Conservation (phyloP, 2,888 invertebrate genomes). For the Eupithecia tripunctaria region DNA sequence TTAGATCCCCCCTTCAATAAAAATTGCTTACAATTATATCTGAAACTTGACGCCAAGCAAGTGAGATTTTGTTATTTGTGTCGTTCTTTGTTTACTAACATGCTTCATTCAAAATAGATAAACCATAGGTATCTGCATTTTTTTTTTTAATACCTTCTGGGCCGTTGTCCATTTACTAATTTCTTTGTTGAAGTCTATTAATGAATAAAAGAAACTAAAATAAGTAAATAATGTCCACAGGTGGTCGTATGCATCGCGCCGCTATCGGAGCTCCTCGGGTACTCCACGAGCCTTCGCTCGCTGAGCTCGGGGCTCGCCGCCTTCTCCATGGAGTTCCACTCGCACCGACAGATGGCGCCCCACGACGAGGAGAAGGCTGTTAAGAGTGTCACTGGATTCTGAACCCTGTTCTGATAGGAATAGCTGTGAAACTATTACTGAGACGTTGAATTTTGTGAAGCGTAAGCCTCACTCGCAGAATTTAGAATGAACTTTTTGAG, state of each 20-base stretch:
- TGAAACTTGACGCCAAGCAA: too few species aligned
- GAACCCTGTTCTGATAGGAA: background rate
- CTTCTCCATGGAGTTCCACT: constrained; percentile 94
- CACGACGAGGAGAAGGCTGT: constrained; percentile 88
- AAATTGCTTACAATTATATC: too few species aligned
- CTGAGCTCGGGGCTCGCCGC: constrained; percentile 95
- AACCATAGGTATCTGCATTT: too few species aligned
- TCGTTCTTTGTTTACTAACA: too few species aligned
- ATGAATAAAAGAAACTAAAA: background rate
- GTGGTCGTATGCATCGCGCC: constrained; percentile 90
- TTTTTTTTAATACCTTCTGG: too few species aligned
- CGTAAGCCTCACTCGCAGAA: background rate
- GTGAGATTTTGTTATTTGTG: too few species aligned
- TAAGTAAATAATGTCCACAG: constrained; percentile 58
- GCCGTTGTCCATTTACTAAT: too few species aligned
- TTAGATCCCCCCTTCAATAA: too few species aligned
- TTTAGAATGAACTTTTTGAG: too few species aligned
- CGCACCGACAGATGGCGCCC: constrained; percentile 89
- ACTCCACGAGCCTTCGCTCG: constrained; percentile 92
- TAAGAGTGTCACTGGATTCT: constrained; percentile 86
- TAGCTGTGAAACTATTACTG: background rate
- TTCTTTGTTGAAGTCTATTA: too few species aligned
- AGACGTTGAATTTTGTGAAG: background rate
- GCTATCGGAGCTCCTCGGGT: constrained; percentile 94
- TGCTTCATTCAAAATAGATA: too few species aligned